Conservation (phyloP, 2,113 vertebrate genomes). For the Colaptes auratus region DNA sequence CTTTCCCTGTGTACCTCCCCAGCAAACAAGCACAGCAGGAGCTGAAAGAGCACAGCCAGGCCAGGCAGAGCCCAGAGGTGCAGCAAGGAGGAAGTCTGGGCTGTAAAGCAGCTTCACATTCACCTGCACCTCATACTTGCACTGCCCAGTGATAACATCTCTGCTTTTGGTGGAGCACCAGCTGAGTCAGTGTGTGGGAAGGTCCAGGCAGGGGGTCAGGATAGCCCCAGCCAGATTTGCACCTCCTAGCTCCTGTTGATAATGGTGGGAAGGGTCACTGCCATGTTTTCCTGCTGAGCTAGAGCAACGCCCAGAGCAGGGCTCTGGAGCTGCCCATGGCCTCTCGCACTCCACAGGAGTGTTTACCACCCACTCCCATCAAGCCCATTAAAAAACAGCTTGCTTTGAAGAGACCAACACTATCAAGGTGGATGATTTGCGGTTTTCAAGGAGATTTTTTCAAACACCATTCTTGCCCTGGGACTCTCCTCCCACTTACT, state of each 20-base stretch:
- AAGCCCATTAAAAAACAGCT: background rate
- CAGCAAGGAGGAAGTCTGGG: background rate
- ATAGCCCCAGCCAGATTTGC: background rate
- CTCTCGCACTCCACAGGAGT: background rate
- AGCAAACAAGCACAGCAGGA: fast-evolving
- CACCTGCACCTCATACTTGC: background rate
- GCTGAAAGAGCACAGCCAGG: background rate
- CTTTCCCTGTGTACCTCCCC: fast-evolving
- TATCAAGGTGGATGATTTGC: background rate
- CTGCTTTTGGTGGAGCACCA: fast-evolving
- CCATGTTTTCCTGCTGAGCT: fast-evolving
- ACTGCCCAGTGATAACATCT: background rate
- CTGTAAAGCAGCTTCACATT: background rate
- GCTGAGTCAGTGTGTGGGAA: background rate
- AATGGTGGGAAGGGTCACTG: background rate
- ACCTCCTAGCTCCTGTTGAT: background rate
- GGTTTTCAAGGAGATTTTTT: background rate
- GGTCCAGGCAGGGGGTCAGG: fast-evolving
- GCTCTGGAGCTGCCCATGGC: background rate
- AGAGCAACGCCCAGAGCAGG: background rate
- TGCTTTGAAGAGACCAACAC: background rate
- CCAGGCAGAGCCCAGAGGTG: background rate
- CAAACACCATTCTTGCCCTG: background rate
- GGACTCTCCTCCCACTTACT: background rate
- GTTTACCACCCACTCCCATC: fast-evolving